Evolutionary conservation across 2,888 invertebrate species (phyloP).

Genomic region (Drosophila neoperkinsi): DNA sequence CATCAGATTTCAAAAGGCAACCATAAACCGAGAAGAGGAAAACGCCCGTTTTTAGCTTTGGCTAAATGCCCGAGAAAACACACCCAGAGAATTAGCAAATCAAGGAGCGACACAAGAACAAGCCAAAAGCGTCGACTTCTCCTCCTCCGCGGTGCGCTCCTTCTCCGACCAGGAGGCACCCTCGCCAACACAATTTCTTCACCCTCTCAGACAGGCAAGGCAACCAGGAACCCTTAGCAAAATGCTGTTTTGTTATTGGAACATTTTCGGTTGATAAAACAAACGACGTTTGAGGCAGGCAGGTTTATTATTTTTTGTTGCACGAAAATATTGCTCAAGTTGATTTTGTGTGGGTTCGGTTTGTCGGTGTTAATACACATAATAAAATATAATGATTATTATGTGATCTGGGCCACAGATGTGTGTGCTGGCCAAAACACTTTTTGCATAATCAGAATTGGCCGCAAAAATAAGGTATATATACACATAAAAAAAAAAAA

Average conservation of each 20-base stretch:
- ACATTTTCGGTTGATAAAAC: constrained; percentile 57
- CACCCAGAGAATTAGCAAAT: constrained; percentile 59
- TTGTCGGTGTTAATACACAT: constrained; percentile 44
- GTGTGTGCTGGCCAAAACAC: constrained; percentile 40
- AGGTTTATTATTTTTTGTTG: constrained; percentile 21
- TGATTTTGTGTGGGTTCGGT: constrained; percentile 29
- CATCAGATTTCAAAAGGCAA: constrained; percentile 50
- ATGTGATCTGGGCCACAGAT: constrained; percentile 50
- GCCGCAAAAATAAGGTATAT: neutral
- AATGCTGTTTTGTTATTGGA: constrained; percentile 60
- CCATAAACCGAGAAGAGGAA: constrained; percentile 2
- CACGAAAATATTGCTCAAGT: constrained; percentile 29
- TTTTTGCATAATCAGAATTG: constrained; percentile 47
- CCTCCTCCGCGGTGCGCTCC: neutral
- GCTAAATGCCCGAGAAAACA: constrained; percentile 46
- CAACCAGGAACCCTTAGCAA: constrained; percentile 1
- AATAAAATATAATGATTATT: constrained; percentile 75
- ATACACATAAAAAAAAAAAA: neutral
- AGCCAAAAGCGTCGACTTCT: constrained; percentile 34
- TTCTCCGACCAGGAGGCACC: neutral
- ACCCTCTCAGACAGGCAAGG: neutral
- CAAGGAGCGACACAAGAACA: constrained; percentile 31
- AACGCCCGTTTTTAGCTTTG: constrained; percentile 27
- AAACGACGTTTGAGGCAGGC: constrained; percentile 41
- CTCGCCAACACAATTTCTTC: neutral